phyloP scores from a whole-genome alignment of 2,113 vertebrate species.

The Cricetomys ansorgei region DNA sequence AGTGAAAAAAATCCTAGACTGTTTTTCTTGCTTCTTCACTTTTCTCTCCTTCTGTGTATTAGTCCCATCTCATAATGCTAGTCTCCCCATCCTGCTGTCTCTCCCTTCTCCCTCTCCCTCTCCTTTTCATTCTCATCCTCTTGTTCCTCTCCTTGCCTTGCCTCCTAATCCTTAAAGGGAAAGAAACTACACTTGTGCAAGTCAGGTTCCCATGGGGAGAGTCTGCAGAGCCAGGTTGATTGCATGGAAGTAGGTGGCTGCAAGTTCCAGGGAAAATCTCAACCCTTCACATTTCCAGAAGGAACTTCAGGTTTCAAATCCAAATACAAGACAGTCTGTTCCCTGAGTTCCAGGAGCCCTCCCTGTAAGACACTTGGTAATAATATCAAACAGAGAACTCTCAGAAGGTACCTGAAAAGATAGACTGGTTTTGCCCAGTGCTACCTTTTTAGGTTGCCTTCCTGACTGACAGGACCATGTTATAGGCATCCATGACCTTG shows the following conservation, averaged over 20 bases:
- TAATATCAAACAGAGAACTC: not conserved
- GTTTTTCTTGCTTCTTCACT: constrained; percentile 24
- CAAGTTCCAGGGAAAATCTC: constrained; percentile 68
- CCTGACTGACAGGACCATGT: not conserved
- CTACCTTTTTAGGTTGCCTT: too few species aligned
- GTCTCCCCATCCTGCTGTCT: not conserved
- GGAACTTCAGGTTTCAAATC: constrained; percentile 74
- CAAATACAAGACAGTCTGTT: not conserved
- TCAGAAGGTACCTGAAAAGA: not conserved
- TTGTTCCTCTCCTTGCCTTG: not conserved
- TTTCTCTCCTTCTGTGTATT: not conserved
- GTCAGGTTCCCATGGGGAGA: constrained; percentile 75
- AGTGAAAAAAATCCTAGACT: constrained; percentile 76
- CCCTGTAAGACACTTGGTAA: not conserved
- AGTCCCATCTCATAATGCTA: not conserved
- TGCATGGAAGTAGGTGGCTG: constrained; percentile 70
- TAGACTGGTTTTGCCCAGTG: not conserved
- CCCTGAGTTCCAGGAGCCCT: not conserved
- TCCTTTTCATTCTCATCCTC: not conserved
- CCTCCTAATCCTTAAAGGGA: constrained; percentile 79
- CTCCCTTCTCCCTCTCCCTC: not conserved
- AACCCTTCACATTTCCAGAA: constrained; percentile 78
- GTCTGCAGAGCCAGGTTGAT: constrained; percentile 73
- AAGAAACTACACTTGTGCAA: constrained; percentile 76
- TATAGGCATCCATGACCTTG: not conserved